These are phyloP conservation scores for Spisula subtruncata DNA, from an alignment of 2,888 invertebrate genomes.

Conservation along the genomic window DNA sequence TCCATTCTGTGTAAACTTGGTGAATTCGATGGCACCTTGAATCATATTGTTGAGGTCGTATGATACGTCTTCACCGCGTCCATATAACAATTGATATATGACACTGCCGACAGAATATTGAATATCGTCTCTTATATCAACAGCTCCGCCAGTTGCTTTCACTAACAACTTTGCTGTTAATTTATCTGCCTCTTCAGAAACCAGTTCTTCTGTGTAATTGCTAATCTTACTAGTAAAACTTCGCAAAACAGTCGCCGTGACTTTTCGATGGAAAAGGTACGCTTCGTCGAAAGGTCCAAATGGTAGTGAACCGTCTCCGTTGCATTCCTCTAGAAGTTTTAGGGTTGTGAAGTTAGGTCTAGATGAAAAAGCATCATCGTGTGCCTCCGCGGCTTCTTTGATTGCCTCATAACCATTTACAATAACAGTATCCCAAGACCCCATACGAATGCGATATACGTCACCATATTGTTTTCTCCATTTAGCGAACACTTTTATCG, in stretches of 20 bases:
- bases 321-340: constrained; percentile 32
- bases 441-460: constrained; percentile 70
- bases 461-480: constrained; percentile 71
- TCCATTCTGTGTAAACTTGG: constrained; percentile 62
- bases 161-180: constrained; percentile 43
- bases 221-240: constrained; percentile 56
- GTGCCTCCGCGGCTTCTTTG: constrained; percentile 59
- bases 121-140: constrained; percentile 43
- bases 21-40: constrained; percentile 32
- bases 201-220: not conserved
- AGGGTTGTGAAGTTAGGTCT: constrained; percentile 64
- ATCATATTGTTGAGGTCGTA: constrained; percentile 48
- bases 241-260: constrained; percentile 56
- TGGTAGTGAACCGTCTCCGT: constrained; percentile 6
- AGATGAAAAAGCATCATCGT: constrained; percentile 66
- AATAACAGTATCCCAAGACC: constrained; percentile 70
- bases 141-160: constrained; percentile 19
- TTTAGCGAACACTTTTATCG: constrained; percentile 61
- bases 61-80: constrained; percentile 51
- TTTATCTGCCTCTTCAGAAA: not conserved
- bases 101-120: constrained; percentile 55
- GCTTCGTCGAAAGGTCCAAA: constrained; percentile 38
- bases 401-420: constrained; percentile 69
- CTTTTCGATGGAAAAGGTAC: constrained; percentile 56
- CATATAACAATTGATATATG: constrained; percentile 66